These are phyloP conservation scores for Psephotus haematonotus DNA, from an alignment of 2,113 vertebrate species.

Conservation along the genomic window DNA sequence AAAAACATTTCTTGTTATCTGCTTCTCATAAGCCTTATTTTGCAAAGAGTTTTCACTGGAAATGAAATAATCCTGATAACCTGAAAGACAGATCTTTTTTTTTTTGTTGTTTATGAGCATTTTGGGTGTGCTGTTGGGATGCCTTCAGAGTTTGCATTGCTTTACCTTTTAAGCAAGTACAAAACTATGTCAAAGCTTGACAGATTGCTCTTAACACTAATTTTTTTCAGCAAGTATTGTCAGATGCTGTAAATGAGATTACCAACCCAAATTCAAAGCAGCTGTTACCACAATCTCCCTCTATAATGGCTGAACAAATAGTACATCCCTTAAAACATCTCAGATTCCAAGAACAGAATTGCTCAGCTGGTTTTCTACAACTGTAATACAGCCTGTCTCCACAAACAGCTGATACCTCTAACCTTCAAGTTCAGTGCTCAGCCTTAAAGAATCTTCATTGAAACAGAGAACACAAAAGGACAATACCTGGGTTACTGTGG, in stretches of 20 bases:
- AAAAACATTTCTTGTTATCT: background rate
- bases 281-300: background rate
- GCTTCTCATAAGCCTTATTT: background rate
- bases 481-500: accelerated
- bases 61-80: background rate
- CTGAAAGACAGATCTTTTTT: background rate
- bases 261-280: background rate
- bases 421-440: background rate
- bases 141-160: background rate
- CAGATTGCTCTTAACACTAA: background rate
- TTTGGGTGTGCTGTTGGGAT: background rate
- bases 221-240: background rate
- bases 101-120: background rate
- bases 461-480: background rate
- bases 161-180: background rate
- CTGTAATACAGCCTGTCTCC: background rate
- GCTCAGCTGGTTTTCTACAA: background rate
- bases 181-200: background rate
- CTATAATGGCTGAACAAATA: background rate
- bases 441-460: accelerated
- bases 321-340: background rate
- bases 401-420: background rate
- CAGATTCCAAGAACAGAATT: background rate
- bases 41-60: background rate
- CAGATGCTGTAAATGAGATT: background rate